phyloP scores from a whole-genome alignment of 2,113 vertebrate genomes.

The Tragelaphus imberbis region DNA sequence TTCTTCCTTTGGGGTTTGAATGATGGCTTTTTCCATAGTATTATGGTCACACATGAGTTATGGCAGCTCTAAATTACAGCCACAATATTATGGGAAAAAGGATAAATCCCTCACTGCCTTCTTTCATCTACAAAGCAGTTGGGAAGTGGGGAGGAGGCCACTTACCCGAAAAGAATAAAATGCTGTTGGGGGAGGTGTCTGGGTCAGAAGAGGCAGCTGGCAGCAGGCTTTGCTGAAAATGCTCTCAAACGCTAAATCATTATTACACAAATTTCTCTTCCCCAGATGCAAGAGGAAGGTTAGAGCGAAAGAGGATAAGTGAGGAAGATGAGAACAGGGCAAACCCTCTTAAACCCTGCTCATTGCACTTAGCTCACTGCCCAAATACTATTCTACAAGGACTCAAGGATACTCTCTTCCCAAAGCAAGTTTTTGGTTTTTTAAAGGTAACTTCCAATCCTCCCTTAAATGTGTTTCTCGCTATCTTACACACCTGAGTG shows the following conservation, averaged over 20 bases:
- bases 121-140: constrained; percentile 29
- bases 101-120: constrained; percentile 5
- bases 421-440: background rate
- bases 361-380: background rate
- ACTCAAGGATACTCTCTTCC: background rate
- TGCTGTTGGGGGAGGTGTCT: background rate
- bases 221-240: background rate
- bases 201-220: constrained; percentile 31
- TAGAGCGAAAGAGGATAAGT: background rate
- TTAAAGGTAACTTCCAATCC: background rate
- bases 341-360: background rate
- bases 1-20: constrained; percentile 20
- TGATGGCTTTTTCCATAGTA: constrained; percentile 29
- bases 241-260: background rate
- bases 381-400: background rate
- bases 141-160: background rate
- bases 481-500: background rate
- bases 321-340: background rate
- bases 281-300: background rate
- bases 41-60: constrained; percentile 30
- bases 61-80: constrained; percentile 42
- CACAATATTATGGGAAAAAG: constrained; percentile 1
- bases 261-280: background rate
- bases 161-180: constrained; percentile 12
- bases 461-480: background rate